phyloP scores from a whole-genome alignment of 1,140 invertebrate species.

The Bradysia coprophila region DNA sequence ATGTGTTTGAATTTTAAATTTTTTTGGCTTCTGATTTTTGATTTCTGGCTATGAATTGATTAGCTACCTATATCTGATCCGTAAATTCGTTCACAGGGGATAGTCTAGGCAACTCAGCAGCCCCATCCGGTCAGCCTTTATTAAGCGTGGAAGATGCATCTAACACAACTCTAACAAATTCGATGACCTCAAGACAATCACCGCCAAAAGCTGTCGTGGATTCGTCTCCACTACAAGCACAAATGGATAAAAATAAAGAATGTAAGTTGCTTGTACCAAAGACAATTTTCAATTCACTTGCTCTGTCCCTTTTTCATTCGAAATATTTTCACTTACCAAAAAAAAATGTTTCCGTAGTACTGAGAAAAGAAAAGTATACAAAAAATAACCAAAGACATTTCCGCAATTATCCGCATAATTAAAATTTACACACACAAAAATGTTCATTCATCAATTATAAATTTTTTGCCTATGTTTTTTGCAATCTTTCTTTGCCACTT shows the following conservation, averaged over 20 bases:
- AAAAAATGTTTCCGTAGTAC: neutral
- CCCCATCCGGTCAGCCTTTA: neutral
- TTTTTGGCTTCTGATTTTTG: no score
- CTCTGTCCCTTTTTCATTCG: no score
- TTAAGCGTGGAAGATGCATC: neutral
- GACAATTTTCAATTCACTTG: no score
- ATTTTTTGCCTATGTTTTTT: no score
- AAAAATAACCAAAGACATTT: no score
- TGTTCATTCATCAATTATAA: no score
- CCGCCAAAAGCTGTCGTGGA: constrained; percentile 84
- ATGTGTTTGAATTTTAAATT: neutral
- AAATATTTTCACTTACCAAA: no score
- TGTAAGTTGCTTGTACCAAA: constrained; percentile 51
- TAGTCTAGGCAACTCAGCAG: neutral
- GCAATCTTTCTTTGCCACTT: no score
- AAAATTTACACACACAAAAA: no score
- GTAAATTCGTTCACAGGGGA: constrained; percentile 4
- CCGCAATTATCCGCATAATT: no score
- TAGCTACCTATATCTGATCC: no score
- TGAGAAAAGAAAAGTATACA: neutral
- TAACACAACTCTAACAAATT: constrained; percentile 19
- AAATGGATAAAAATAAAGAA: constrained; percentile 95
- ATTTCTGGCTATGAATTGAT: no score
- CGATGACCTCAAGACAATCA: constrained; percentile 33
- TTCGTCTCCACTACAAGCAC: constrained; percentile 76